Percentiles rank a stretch among this genome's conserved stretches.
Conservation (phyloP, 2,888 invertebrate species). For the Harpalus rufipes region DNA sequence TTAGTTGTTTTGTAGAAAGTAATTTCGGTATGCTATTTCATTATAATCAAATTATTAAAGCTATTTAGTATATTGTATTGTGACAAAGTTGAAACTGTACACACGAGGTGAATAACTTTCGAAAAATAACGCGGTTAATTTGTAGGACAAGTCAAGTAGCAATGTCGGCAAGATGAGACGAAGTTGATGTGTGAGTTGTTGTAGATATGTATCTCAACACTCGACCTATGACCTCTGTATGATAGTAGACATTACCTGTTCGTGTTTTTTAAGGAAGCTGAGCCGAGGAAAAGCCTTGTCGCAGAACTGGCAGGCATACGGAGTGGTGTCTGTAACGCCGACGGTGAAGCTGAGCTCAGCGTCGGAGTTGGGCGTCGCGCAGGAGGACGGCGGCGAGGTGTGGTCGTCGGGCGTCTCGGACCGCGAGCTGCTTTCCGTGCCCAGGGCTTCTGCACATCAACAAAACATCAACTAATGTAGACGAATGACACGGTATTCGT, state of each 20-base stretch:
- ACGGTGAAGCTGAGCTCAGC: constrained; percentile 83
- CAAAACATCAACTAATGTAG: constrained; percentile 72
- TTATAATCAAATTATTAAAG: constrained; percentile 53
- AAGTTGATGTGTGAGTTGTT: no score
- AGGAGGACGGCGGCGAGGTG: constrained; percentile 80
- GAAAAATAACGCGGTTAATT: background rate
- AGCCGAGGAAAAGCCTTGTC: constrained; percentile 93
- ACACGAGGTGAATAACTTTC: background rate
- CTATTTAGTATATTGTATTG: constrained; percentile 22
- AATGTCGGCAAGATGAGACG: no score
- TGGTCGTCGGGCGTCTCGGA: constrained; percentile 81
- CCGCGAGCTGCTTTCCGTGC: constrained; percentile 85
- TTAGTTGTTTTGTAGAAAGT: constrained; percentile 48
- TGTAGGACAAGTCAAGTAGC: background rate
- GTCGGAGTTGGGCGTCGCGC: constrained; percentile 84
- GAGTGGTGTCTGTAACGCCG: constrained; percentile 86
- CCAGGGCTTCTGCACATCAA: constrained; percentile 80
- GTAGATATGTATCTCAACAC: background rate
- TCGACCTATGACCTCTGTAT: background rate
- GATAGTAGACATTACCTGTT: constrained; percentile 83
- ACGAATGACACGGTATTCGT: constrained; percentile 73
- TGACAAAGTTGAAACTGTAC: background rate
- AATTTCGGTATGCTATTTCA: constrained; percentile 31
- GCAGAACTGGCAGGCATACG: constrained; percentile 95
- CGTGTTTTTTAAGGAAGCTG: constrained; percentile 93